Evolutionary conservation across 2,113 vertebrate genomes (phyloP).

Genomic region (Nyctibius bracteatus): DNA sequence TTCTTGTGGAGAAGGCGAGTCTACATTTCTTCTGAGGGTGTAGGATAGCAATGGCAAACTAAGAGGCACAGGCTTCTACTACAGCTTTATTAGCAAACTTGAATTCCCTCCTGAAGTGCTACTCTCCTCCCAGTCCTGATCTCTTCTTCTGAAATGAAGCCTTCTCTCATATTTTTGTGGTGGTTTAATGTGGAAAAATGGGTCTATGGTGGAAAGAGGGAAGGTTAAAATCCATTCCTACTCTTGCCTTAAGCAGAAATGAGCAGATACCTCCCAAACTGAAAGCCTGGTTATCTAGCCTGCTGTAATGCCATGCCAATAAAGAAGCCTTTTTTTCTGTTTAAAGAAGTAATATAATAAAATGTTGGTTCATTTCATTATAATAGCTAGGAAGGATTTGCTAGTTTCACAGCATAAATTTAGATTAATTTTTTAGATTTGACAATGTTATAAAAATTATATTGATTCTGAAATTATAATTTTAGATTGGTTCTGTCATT

Average conservation of each 20-base stretch:
- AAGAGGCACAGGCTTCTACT: neutral
- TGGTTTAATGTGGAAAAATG: neutral
- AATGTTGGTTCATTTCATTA: constrained; percentile 58
- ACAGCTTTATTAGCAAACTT: neutral
- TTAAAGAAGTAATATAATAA: constrained; percentile 64
- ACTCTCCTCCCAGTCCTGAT: neutral
- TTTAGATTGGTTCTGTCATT: constrained; percentile 71
- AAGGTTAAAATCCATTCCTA: constrained; percentile 10
- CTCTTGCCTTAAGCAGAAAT: constrained; percentile 1
- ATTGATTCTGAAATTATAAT: constrained; percentile 74
- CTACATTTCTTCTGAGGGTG: neutral
- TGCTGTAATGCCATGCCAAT: constrained; percentile 2
- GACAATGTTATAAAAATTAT: constrained; percentile 70
- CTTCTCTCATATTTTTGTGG: neutral
- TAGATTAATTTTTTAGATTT: constrained; percentile 69
- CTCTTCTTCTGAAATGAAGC: neutral
- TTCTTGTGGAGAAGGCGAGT: neutral
- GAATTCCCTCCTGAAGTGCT: neutral
- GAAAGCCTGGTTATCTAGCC: constrained; percentile 17
- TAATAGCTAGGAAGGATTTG: constrained; percentile 63
- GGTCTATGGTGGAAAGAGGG: neutral
- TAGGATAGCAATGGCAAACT: neutral
- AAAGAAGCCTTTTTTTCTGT: constrained; percentile 38
- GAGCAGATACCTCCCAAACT: constrained; percentile 9
- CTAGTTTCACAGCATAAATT: constrained; percentile 63